Conservation (phyloP, 2,113 vertebrate species). For the Corynorhinus townsendii region DNA sequence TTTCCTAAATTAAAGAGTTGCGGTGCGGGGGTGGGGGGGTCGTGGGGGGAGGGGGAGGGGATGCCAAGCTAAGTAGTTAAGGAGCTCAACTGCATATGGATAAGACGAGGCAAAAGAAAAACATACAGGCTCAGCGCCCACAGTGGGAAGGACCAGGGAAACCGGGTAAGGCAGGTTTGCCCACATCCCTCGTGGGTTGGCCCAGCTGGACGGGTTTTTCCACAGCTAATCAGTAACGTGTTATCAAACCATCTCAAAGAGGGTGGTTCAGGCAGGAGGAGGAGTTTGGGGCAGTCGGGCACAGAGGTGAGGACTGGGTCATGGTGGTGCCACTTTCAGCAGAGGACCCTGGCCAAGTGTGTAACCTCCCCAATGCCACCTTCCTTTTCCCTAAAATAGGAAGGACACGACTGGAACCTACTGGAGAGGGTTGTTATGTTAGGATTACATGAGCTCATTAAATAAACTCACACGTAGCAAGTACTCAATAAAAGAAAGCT, state of each 20-base stretch:
- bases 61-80: neutral
- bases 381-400: neutral
- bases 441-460: neutral
- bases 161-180: neutral
- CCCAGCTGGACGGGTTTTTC: constrained; percentile 6
- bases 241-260: constrained; percentile 23
- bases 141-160: neutral
- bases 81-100: neutral
- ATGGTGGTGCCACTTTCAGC: too few species aligned
- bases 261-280: neutral
- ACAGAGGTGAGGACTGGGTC: neutral
- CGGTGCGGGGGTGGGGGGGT: accelerated
- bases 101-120: neutral
- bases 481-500: neutral
- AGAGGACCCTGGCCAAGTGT: too few species aligned
- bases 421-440: neutral
- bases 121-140: neutral
- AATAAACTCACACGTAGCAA: neutral
- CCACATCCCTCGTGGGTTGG: neutral
- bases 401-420: neutral
- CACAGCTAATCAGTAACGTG: constrained; percentile 6
- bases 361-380: neutral
- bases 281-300: neutral
- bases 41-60: neutral
- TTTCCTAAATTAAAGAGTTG: neutral